Evolutionary conservation across 2,113 vertebrate species (phyloP).

Genomic region (Hyla sarda): DNA sequence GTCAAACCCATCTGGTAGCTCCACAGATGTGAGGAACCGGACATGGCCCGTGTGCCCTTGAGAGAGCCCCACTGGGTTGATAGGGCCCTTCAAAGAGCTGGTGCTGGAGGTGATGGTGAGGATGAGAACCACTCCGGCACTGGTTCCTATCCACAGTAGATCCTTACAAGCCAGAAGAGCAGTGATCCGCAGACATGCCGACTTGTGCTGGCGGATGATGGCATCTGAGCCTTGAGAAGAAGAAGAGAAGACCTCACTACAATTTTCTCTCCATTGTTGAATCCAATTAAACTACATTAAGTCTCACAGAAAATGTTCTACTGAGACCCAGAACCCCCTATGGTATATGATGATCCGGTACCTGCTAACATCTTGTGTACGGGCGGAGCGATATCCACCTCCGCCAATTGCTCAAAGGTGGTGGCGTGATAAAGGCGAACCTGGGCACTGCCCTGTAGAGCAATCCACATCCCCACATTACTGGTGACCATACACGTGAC

Average conservation of each 20-base stretch:
- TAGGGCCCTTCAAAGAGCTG: conserved; percentile 72
- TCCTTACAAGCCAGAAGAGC: conserved; percentile 92
- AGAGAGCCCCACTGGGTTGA: conserved; percentile 85
- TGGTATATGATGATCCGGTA: no score
- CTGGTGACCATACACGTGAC: conserved; percentile 93
- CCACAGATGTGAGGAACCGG: conserved; percentile 92
- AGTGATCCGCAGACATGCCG: conserved; percentile 94
- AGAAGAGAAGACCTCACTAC: neutral
- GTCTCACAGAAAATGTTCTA: no score
- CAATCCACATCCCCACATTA: conserved; percentile 89
- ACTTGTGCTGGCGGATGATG: conserved; percentile 97
- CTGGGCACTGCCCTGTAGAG: conserved; percentile 92
- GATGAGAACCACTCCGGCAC: conserved; percentile 92
- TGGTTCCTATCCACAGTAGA: conserved; percentile 95
- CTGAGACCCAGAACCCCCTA: no score
- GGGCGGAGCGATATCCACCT: conserved; percentile 93
- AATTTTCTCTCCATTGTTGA: no score
- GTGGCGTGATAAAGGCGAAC: conserved; percentile 90
- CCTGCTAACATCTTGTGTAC: conserved; percentile 99
- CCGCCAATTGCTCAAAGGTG: conserved; percentile 89
- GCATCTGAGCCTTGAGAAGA: conserved; percentile 87
- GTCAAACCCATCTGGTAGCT: conserved; percentile 89
- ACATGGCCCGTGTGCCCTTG: conserved; percentile 97
- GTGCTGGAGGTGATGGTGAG: conserved; percentile 78
- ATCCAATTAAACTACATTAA: no score